Base-by-base conservation (phyloP, 1,140 invertebrate species). In the Tribolium madens region DNA sequence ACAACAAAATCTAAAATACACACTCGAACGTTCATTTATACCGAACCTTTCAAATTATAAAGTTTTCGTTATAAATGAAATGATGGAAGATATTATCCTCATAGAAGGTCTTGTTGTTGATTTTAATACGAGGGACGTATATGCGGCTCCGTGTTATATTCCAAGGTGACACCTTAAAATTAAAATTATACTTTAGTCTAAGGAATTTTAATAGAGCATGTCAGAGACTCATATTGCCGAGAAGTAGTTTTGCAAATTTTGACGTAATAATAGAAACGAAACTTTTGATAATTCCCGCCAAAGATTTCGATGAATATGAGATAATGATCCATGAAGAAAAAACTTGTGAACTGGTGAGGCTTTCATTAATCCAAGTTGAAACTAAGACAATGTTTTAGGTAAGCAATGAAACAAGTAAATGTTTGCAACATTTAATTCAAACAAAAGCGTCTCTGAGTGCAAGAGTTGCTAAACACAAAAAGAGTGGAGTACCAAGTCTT, bases 21-120 rank as follows among this genome's bases (percentile, higher is more conserved):
- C 76, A 12, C 53, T 84, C 7, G 81, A 83, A 57, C 42, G 76
- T 18, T 76, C 81, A 5, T 74, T 78, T 14, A 77, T 84, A 13
- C 83, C 83, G 1, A 77, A 74, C 2, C 64, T 79, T 5, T 13
- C 15, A 12, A 31, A 68, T 12, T 68, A 14, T n/a, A 73, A 73
- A 21, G 50, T 50, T 10, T 74, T 79, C 13, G 36, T 36, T 7
- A 14, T 79, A 4, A 73, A 42, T 52, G 80, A 80, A 5, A 26
- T 77, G 46, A 75, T 79, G 10, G 57, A 80, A 7, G 79, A 80
- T 71, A 70, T 80, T 10, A 52, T 80, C 1, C 31, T 80, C 2
- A 47, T 82, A 3, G 72, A 80, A 31, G 81, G 81, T 3, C 5
- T 72, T n/a, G 79, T 79, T 4, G 47, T 52, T 15, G 79, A 82